Conservation (phyloP, 2,888 invertebrate genomes). For the Acanthosepion esculentum region DNA sequence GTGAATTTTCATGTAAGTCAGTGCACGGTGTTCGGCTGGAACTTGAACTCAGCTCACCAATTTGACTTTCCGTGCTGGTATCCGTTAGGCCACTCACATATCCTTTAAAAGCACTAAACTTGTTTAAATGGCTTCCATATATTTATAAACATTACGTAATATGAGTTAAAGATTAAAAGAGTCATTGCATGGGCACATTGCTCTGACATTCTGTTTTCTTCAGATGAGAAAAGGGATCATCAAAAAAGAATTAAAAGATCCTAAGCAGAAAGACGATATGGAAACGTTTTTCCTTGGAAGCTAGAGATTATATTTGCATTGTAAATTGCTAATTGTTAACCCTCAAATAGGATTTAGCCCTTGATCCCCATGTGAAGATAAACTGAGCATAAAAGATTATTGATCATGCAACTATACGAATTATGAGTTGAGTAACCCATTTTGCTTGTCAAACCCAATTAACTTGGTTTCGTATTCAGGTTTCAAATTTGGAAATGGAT, state of each 20-base stretch:
- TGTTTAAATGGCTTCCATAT: too few relatives aligned
- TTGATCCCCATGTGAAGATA: not conserved
- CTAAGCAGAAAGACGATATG: conserved; percentile 33
- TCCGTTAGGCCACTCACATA: too few relatives aligned
- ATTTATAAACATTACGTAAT: not conserved
- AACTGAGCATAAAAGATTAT: not conserved
- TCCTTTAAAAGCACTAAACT: too few relatives aligned
- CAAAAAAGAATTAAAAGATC: not conserved
- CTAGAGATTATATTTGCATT: not conserved
- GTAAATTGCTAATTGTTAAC: conserved; percentile 33
- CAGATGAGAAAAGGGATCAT: not conserved
- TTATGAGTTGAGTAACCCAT: not conserved
- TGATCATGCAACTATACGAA: not conserved
- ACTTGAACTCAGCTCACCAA: too few relatives aligned
- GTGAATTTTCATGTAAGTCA: too few relatives aligned
- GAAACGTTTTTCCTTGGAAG: not conserved
- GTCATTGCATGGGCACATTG: not conserved
- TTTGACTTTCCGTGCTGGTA: too few relatives aligned
- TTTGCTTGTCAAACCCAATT: conserved; percentile 21
- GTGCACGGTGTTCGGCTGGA: too few relatives aligned
- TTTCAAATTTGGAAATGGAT: not conserved
- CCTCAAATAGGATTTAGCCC: not conserved
- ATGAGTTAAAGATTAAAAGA: not conserved
- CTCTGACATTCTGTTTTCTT: not conserved
- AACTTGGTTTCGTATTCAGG: not conserved